phyloP scores from a whole-genome alignment of 92 coral and sea anemone genomes.

The Palythoa heliodiscus region DNA sequence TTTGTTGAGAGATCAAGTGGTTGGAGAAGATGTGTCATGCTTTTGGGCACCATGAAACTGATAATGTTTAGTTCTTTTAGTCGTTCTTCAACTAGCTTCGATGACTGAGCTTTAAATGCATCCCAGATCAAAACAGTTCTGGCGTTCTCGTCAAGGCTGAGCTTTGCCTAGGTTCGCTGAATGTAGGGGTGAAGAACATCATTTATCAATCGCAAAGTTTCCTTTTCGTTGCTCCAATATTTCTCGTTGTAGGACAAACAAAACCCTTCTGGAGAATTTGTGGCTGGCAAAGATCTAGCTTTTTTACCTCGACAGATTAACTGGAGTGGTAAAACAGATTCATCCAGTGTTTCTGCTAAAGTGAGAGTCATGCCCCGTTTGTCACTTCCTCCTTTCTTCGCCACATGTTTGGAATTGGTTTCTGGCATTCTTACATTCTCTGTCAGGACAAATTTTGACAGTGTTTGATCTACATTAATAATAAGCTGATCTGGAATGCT shows the following conservation, averaged over 20 bases:
- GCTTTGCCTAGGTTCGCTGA: slow-evolving; percentile 48
- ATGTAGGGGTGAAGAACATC: slow-evolving; percentile 45
- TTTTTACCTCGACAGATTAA: slow-evolving; percentile 11
- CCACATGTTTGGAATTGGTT: slow-evolving; percentile 13
- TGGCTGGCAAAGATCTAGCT: slow-evolving; percentile 7
- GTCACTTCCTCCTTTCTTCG: slow-evolving; percentile 33
- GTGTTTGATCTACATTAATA: too few species aligned
- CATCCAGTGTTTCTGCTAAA: slow-evolving; percentile 39
- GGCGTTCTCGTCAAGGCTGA: slow-evolving; percentile 51
- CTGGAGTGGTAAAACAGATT: slow-evolving; percentile 2
- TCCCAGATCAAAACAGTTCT: too few species aligned
- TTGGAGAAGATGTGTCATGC: too few species aligned
- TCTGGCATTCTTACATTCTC: slow-evolving; percentile 39
- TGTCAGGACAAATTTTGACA: slow-evolving; percentile 55
- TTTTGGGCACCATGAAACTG: too few species aligned
- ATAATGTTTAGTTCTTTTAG: too few species aligned
- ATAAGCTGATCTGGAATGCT: too few species aligned
- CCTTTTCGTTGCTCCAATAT: slow-evolving; percentile 40
- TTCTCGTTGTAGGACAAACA: slow-evolving; percentile 30
- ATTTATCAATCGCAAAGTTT: slow-evolving; percentile 27
- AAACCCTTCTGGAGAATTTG: slow-evolving; percentile 32
- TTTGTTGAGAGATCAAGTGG: too few species aligned
- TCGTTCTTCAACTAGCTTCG: too few species aligned
- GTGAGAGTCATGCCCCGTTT: slow-evolving; percentile 11
- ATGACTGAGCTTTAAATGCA: too few species aligned